These are phyloP conservation scores for Chironomus riparius DNA, from an alignment of 2,888 invertebrate genomes.

Conservation along the genomic window DNA sequence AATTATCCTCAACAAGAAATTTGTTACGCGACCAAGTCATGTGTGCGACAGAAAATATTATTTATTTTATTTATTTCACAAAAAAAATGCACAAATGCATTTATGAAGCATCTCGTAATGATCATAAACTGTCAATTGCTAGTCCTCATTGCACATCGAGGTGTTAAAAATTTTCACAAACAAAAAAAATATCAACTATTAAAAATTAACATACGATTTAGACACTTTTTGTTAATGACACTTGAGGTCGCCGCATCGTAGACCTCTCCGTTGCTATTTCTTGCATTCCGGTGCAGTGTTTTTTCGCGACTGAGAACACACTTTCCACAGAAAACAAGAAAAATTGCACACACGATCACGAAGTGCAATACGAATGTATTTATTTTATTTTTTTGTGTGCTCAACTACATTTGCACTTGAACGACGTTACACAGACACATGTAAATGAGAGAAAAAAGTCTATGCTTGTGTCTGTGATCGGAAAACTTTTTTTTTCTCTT, in stretches of 20 bases:
- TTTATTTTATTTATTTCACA: background rate
- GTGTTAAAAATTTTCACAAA: constrained; percentile 3
- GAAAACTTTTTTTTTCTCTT: background rate
- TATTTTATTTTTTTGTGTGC: background rate
- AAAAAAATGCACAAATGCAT: constrained; percentile 10
- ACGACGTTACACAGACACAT: background rate
- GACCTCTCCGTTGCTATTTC: constrained; percentile 27
- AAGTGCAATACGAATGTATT: background rate
- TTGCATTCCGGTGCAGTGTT: constrained; percentile 28
- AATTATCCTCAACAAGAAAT: too few relatives aligned
- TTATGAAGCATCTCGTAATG: background rate
- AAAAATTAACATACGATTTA: constrained; percentile 26
- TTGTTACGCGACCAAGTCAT: background rate
- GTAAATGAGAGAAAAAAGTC: background rate
- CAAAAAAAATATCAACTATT: background rate
- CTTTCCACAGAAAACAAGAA: constrained; percentile 13
- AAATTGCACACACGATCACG: constrained; percentile 19
- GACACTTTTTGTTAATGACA: constrained; percentile 28
- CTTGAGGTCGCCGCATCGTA: constrained; percentile 28
- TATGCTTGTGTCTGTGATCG: background rate
- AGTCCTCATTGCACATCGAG: background rate
- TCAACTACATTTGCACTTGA: background rate
- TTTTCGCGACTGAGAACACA: constrained; percentile 27
- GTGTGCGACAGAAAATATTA: background rate
- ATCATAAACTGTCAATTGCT: background rate